phyloP scores from a whole-genome alignment of 2,888 invertebrate species.

The Polydrusus tereticollis region DNA sequence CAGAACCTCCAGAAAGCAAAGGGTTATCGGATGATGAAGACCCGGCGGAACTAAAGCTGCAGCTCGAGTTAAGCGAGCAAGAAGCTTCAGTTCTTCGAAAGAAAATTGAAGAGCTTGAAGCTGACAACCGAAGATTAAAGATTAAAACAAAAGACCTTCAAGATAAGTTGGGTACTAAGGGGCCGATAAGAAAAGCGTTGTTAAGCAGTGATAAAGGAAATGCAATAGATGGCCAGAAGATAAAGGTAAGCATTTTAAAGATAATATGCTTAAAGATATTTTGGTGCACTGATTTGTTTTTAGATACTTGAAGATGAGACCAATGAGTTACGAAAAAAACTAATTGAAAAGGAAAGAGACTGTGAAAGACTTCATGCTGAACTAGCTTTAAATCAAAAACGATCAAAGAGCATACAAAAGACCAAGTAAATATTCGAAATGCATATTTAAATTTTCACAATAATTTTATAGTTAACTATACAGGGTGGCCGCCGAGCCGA shows the following conservation, averaged over 20 bases:
- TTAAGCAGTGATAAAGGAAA: conserved; percentile 61
- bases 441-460: too few species aligned
- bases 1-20: conserved; percentile 77
- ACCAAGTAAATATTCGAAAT: conserved; percentile 76
- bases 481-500: too few species aligned
- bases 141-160: conserved; percentile 83
- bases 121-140: conserved; percentile 80
- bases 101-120: conserved; percentile 88
- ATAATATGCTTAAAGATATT: neutral
- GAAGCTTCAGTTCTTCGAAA: conserved; percentile 86
- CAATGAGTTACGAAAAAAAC: conserved; percentile 78
- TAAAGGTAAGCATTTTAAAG: conserved; percentile 69
- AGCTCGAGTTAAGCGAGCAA: conserved; percentile 91
- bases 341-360: conserved; percentile 86
- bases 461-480: too few species aligned
- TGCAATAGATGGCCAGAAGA: conserved; percentile 76
- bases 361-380: conserved; percentile 83
- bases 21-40: conserved; percentile 85
- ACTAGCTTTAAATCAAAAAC: conserved; percentile 74
- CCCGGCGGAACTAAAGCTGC: conserved; percentile 84
- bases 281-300: conserved; percentile 55
- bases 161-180: conserved; percentile 74
- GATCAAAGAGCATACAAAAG: conserved; percentile 73
- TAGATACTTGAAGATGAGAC: conserved; percentile 81
- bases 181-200: conserved; percentile 56